Base-by-base conservation (phyloP, 2,888 invertebrate species). In the Sesia bembeciformis region DNA sequence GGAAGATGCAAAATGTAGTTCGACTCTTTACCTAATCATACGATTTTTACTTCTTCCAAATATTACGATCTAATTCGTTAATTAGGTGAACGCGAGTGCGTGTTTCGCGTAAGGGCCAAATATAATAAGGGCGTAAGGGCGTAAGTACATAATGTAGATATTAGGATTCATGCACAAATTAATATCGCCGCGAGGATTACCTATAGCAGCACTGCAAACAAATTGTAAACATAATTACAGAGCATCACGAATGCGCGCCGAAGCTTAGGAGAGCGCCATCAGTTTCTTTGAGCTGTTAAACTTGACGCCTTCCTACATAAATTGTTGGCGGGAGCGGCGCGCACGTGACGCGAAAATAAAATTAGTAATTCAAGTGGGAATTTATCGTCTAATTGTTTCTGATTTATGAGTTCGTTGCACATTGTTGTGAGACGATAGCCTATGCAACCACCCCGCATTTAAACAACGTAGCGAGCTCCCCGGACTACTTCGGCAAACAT, bases 311-410 rank as follows among this genome's bases (percentile, higher is more conserved):
- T 66, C 67, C 69, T 74, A 78, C 76, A 84, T 84, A 84, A 82
- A 84, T 83, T 76, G 70, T 64, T 70, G 61, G 71, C 69, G 74
- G 50, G 50, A 73, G 73, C 68, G 71, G 72, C 73, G 72, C 64
- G 83, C 79, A 83, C 83, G 81, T 84, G 84, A 85, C 71, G 80
- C 71, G 81, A 78, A 81, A 82, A 84, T 81, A 83, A 83, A 84
- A 84, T 81, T 78, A 81, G 81, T 77, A 78, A 83, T 83, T 77
- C 76, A 77, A 78, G 73, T 67, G 71, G 67, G 72, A 75, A 83
- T 83, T 84, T 84, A 84, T 83, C 69, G 77, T 78, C 74, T 84
- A 82, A 85, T 84, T 84, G 83, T 82, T 82, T 75, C 65, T 69
- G 74, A 83, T 84, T 84, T 84, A 84, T 76, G 81, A 76, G 76